phyloP scores from a whole-genome alignment of 2,888 invertebrate species.

The Allophyes oxyacanthae region DNA sequence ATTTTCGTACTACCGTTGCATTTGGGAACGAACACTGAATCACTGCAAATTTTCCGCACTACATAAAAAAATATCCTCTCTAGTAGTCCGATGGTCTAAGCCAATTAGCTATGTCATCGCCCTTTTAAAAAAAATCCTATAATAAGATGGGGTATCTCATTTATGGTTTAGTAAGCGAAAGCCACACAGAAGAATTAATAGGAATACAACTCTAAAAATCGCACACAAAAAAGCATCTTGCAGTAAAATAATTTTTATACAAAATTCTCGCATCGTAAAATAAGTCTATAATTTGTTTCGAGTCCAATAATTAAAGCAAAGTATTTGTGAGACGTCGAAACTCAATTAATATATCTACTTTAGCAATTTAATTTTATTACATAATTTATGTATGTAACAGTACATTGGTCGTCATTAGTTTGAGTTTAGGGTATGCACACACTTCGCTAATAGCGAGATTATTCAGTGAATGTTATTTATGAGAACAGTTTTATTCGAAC shows the following conservation, averaged over 20 bases:
- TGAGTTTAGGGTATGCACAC: conserved; percentile 39
- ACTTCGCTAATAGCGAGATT: conserved; percentile 27
- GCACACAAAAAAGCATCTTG: not conserved
- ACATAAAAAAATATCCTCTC: no score
- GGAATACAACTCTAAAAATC: not conserved
- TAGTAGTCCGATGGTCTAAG: no score
- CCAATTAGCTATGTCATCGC: no score
- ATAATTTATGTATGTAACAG: conserved; percentile 60
- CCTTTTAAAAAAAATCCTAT: no score
- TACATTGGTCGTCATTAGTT: conserved; percentile 47
- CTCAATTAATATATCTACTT: conserved; percentile 60
- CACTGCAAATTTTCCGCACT: no score
- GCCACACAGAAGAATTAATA: not conserved
- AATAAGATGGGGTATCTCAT: no score
- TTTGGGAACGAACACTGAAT: no score
- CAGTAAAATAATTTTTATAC: conserved; percentile 6
- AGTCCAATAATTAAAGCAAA: conserved; percentile 44
- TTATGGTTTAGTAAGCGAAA: no score
- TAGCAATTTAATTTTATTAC: conserved; percentile 59
- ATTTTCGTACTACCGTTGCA: no score
- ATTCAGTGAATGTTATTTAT: conserved; percentile 34
- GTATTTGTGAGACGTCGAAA: conserved; percentile 38
- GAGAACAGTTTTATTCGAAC: conserved; percentile 38
- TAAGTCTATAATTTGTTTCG: conserved; percentile 33
- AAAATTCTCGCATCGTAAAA: conserved; percentile 29